A percentile compares a stretch with the other conserved stretches of the same genome.
These are phyloP conservation scores for Pagrus major DNA, from an alignment of 2,113 vertebrate genomes.

Conservation along the genomic window DNA sequence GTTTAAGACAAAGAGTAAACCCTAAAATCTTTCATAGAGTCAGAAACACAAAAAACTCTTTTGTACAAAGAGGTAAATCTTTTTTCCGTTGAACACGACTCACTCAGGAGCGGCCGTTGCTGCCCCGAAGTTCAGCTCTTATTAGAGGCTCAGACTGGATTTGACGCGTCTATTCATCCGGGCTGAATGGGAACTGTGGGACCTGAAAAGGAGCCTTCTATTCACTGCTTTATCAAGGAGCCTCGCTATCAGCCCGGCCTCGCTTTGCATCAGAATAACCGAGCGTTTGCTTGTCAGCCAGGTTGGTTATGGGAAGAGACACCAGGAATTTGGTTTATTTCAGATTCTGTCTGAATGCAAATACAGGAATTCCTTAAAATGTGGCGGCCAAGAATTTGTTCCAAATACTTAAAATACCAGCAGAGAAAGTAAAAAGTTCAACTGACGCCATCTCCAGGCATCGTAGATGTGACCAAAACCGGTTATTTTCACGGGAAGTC, in stretches of 20 bases:
- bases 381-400: neutral
- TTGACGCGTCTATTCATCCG: constrained; percentile 57
- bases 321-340: constrained; percentile 35
- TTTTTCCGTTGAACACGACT: neutral
- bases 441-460: too few species aligned
- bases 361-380: constrained; percentile 4
- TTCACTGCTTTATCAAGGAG: constrained; percentile 48
- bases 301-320: constrained; percentile 61
- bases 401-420: neutral
- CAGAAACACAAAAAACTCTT: neutral
- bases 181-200: constrained; percentile 61
- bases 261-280: constrained; percentile 71
- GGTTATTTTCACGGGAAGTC: too few species aligned
- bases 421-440: neutral
- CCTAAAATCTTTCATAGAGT: neutral
- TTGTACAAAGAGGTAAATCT: constrained; percentile 18
- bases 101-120: constrained; percentile 36
- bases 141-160: constrained; percentile 55
- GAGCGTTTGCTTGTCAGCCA: constrained; percentile 44
- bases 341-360: constrained; percentile 15
- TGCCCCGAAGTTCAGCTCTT: constrained; percentile 64
- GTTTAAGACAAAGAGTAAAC: neutral
- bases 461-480: too few species aligned
- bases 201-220: constrained; percentile 50
- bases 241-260: constrained; percentile 51